Evolutionary conservation across 2,113 vertebrate species (phyloP).

Genomic region (Circaetus gallicus): DNA sequence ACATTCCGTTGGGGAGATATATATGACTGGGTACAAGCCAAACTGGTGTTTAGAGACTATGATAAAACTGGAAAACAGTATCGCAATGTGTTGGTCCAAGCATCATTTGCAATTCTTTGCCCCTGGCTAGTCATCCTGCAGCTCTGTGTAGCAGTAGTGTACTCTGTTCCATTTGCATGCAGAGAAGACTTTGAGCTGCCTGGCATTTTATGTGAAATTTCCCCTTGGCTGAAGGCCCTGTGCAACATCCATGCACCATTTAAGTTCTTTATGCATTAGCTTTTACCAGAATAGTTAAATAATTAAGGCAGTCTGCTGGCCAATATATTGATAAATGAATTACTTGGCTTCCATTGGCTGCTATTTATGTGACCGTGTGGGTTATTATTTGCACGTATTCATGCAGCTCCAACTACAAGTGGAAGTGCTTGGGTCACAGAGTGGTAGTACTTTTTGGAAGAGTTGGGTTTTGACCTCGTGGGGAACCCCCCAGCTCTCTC

Average conservation of each 20-base stretch:
- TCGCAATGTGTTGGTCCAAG: background rate
- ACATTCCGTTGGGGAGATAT: background rate
- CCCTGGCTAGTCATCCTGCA: background rate
- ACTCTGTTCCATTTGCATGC: background rate
- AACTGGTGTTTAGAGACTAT: background rate
- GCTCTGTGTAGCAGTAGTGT: background rate
- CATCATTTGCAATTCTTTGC: background rate
- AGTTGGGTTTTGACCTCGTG: background rate
- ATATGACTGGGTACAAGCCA: background rate
- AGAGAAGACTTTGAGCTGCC: background rate
- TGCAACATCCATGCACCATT: background rate
- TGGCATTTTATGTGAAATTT: background rate
- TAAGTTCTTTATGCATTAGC: slow-evolving; percentile 34
- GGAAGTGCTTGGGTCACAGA: background rate
- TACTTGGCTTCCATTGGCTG: background rate
- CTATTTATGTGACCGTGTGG: background rate
- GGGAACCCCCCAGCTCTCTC: background rate
- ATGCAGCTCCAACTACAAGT: background rate
- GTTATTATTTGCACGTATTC: background rate
- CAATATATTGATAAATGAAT: slow-evolving; percentile 7
- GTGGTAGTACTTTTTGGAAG: background rate
- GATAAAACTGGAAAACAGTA: background rate
- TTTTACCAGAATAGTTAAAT: slow-evolving; percentile 59
- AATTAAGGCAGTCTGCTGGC: background rate
- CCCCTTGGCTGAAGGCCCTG: slow-evolving; percentile 10